Conservation (phyloP, 2,888 invertebrate species). For the Gerosis bhagava region DNA sequence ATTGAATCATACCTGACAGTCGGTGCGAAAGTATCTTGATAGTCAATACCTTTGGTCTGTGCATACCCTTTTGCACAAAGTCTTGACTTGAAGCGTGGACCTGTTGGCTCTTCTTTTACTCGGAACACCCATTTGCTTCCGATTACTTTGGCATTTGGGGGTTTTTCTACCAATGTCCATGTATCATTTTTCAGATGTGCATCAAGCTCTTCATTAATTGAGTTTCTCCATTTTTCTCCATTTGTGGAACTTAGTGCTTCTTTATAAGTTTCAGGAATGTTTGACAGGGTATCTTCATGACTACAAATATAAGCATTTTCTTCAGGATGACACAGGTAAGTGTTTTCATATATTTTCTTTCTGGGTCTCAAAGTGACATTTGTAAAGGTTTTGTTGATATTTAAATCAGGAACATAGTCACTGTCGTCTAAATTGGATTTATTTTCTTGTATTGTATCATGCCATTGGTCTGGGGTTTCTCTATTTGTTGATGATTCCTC, state of each 20-base stretch:
- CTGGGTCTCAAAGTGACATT: too few species aligned
- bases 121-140: constrained; percentile 35
- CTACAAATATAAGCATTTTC: too few species aligned
- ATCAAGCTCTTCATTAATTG: constrained; percentile 25
- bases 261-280: constrained; percentile 23
- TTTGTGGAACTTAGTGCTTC: constrained; percentile 23
- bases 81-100: constrained; percentile 34
- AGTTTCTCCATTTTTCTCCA: constrained; percentile 23
- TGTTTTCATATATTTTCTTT: too few species aligned
- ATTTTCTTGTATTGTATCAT: too few species aligned
- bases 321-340: too few species aligned
- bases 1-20: constrained; percentile 35
- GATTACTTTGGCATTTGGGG: constrained; percentile 25
- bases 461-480: too few species aligned
- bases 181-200: constrained; percentile 25
- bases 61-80: constrained; percentile 36
- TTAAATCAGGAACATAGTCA: too few species aligned
- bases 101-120: constrained; percentile 32
- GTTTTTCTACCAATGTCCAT: constrained; percentile 29
- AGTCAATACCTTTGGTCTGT: constrained; percentile 27
- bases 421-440: too few species aligned
- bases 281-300: too few species aligned
- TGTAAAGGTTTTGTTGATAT: too few species aligned
- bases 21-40: constrained; percentile 31
- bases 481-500: too few species aligned